Base-by-base conservation (phyloP, 2,113 vertebrate species). In the Mesoclemmys tuberculata region DNA sequence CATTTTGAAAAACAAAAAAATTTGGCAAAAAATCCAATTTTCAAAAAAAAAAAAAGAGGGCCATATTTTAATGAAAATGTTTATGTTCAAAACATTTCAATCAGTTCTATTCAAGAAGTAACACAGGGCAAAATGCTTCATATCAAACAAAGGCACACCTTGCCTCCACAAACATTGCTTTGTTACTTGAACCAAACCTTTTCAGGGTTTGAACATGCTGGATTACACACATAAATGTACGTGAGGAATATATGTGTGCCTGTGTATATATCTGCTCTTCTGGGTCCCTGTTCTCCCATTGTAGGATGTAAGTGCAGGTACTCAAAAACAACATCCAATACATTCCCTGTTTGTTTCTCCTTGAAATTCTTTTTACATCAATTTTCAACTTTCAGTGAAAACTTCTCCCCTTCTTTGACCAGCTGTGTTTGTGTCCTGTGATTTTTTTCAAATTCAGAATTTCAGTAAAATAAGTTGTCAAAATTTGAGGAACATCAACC, bases 171-270 rank as follows among this genome's bases (percentile, higher is more conserved):
- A 68, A 68, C 64, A 68, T n/a, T 68, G 64, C 8, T 2, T 22
- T 55, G 84, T 81, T 48, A 27, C 8, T 41, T 75, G 52, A 85
- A 55, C 38, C 68, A 55, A 52, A 55, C 74, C 58, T 80, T 83
- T 13, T 77, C 9, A 31, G 79, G 80, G 41, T 29, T 89, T 14
- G 4, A 3, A 13, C 19, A 27, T 4, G 4, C 5, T 51, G 27
- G 58, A 79, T 82, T 92, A 58, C 48, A 3, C 31, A 77, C 83
- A 49, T 44, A 52, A 7, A 71, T 38, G 35, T 1, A 29, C 2
- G 2, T 22, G 68, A 0, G 2, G 41, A 61, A 29, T 84, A 84
- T 29, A 35, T 54, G n/a, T 1, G 0, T 2, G 6, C 27, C 16
- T 8, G 24, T 5, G 38, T 61, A 13, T 49, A 82, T 11, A 22